phyloP scores from a whole-genome alignment of 2,113 vertebrate genomes.

The Physeter macrocephalus region DNA sequence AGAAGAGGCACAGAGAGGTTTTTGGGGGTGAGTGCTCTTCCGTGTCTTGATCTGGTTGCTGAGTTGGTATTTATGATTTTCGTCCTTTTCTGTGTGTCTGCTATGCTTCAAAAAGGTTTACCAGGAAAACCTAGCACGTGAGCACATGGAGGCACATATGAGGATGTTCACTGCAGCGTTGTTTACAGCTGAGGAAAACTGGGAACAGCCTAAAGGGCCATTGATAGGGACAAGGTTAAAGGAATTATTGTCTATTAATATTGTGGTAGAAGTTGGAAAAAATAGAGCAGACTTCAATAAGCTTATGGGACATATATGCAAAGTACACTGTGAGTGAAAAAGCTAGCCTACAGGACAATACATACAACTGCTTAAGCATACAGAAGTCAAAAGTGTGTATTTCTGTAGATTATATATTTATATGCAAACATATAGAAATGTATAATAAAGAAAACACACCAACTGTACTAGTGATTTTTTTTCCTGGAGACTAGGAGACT shows the following conservation, averaged over 20 bases:
- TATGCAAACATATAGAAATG: too few species aligned
- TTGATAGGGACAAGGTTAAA: not conserved
- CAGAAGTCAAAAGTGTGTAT: fast-evolving
- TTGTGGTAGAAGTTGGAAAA: too few species aligned
- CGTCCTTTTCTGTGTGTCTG: not conserved
- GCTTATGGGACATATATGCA: fast-evolving
- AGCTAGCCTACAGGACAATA: too few species aligned
- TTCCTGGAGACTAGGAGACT: not conserved
- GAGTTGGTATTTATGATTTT: fast-evolving
- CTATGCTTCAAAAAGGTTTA: not conserved
- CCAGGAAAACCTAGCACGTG: too few species aligned
- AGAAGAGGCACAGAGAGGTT: not conserved
- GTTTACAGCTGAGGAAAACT: not conserved
- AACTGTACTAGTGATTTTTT: not conserved
- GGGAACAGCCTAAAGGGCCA: not conserved
- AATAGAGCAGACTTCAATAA: fast-evolving
- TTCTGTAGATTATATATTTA: not conserved
- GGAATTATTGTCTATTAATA: not conserved
- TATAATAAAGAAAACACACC: not conserved
- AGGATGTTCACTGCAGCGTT: fast-evolving
- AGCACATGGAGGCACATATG: fast-evolving
- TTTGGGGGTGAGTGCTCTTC: not conserved
- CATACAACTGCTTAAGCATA: fast-evolving
- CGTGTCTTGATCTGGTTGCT: not conserved
- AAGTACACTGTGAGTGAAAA: fast-evolving